phyloP scores from a whole-genome alignment of 1,140 invertebrate species.

The Dryas iulia region DNA sequence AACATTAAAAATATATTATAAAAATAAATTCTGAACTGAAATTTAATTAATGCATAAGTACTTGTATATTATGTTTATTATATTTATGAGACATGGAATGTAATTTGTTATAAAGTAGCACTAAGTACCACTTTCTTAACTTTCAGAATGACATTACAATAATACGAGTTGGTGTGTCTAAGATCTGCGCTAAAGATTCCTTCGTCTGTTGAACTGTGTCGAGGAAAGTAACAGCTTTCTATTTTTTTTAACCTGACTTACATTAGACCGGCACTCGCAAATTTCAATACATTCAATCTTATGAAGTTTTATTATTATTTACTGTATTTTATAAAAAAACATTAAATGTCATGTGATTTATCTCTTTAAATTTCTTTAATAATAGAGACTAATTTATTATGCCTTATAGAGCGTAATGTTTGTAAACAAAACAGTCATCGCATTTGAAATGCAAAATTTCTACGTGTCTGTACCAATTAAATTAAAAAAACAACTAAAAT shows the following conservation, averaged over 20 bases:
- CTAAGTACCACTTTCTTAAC: not conserved
- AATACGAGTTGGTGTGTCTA: not conserved
- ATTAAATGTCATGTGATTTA: no score
- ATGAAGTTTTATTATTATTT: not conserved
- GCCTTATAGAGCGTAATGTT: not conserved
- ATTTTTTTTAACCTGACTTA: constrained; percentile 9
- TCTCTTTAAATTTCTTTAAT: not conserved
- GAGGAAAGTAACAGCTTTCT: constrained; percentile 18
- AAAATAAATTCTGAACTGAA: no score
- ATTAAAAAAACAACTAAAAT: not conserved
- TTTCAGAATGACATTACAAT: not conserved
- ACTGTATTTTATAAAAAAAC: not conserved
- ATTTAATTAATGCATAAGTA: no score
- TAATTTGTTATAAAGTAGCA: no score
- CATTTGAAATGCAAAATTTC: not conserved
- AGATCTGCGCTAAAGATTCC: not conserved
- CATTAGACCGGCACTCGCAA: not conserved
- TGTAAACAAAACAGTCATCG: not conserved
- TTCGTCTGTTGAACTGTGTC: constrained; percentile 16
- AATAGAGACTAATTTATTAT: not conserved
- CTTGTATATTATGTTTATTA: no score
- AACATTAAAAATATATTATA: no score
- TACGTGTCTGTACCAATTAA: not conserved
- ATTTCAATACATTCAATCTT: not conserved
- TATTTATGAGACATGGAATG: no score